Evolutionary conservation across 2,888 invertebrate species (phyloP), one percentile per base, ranked within the genome.

Genomic region (Cantharis rustica): DNA sequence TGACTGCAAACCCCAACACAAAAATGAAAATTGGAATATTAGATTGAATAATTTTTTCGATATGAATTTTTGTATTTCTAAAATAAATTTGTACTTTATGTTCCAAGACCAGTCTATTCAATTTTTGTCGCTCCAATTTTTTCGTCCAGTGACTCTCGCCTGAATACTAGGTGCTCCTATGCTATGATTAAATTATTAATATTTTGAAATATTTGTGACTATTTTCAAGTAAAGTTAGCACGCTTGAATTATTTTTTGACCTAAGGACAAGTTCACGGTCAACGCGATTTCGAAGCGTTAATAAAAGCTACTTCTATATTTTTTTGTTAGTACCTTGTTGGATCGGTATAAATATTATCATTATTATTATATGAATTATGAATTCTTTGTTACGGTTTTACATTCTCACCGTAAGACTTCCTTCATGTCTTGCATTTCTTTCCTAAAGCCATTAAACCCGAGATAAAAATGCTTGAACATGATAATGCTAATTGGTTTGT

Each of bases 251-350:
- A 47, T 71, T 63, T 26, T 20, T 10, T 72, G 72, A 72, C 64
- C 72, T 17, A 31, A 72, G 47, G 64, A 64, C 72, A 72, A 72
- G 72, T 72, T 72, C 72, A 72, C 16, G 72, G 72, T 66, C 72
- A 23, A 64, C 27, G 13, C 66, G 31, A 13, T n/a, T 47, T 47
- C 2, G n/a, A 47, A 47, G 47, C 47, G 47, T 47, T 47, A 47
- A 47, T 47, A 47, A 47, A 47, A n/a, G 47, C 47, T n/a, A 23
- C 23, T 23, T 1, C 23, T 23, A 47, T 47, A 47, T 7, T n/a
- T 47, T 47, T 47, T 47, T 47, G 47, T 47, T 47, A 47, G 47
- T 47, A 47, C 47, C 47, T 47, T 47, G 47, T n/a, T 47, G n/a
- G 47, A 47, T 47, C n/a, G 47, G 47, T 7, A n/a, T n/a, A 47